These are phyloP conservation scores for Mamestra brassicae DNA, from an alignment of 2,888 invertebrate species.

Conservation along the genomic window DNA sequence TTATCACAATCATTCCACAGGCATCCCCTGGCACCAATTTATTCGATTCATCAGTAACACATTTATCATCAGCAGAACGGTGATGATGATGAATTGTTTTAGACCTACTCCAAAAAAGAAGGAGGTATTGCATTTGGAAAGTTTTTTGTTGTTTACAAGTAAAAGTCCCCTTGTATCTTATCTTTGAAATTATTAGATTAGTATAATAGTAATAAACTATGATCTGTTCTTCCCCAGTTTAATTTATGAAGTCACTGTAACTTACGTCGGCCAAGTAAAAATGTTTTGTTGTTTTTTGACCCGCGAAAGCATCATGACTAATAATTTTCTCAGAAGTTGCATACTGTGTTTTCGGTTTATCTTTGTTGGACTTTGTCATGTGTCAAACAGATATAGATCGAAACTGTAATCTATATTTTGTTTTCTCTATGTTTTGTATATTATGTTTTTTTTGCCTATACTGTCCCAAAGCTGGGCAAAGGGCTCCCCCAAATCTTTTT, in stretches of 20 bases:
- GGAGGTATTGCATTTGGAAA: not conserved
- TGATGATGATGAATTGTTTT: not conserved
- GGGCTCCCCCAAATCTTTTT: too few species aligned
- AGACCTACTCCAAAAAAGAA: not conserved
- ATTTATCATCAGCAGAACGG: not conserved
- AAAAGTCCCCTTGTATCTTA: not conserved
- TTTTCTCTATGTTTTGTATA: too few species aligned
- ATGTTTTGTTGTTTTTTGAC: not conserved
- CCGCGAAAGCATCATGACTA: too few species aligned
- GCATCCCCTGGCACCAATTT: too few species aligned
- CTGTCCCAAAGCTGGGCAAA: too few species aligned
- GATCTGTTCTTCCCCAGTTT: not conserved
- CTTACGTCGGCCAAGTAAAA: not conserved
- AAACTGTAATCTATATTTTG: not conserved
- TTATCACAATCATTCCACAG: too few species aligned
- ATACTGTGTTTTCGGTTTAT: not conserved
- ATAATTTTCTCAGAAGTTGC: too few species aligned
- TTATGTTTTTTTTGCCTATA: too few species aligned
- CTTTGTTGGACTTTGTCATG: not conserved
- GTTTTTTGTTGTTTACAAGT: not conserved
- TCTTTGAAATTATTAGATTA: not conserved
- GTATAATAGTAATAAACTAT: not conserved
- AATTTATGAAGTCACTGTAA: not conserved
- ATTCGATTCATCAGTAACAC: not conserved
- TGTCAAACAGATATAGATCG: not conserved